Conservation (phyloP, 2,888 invertebrate species). For the Brachylomia viminalis region DNA sequence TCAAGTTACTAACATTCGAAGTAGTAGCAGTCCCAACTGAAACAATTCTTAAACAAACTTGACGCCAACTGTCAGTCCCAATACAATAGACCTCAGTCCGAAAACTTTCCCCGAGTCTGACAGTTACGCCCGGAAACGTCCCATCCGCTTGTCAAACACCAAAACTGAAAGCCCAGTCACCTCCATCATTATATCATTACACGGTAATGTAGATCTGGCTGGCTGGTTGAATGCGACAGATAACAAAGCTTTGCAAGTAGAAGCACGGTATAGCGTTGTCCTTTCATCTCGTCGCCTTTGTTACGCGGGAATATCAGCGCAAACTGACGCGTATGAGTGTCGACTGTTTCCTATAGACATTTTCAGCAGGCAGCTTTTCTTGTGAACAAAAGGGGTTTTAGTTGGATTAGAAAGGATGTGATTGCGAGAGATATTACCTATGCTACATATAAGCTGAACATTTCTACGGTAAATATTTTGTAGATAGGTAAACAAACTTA, state of each 20-base stretch:
- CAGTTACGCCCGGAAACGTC: constrained; percentile 28
- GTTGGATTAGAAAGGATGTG: constrained; percentile 24
- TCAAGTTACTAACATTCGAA: background rate
- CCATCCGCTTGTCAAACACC: constrained; percentile 42
- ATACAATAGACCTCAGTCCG: background rate
- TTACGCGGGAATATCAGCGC: constrained; percentile 50
- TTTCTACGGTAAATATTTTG: background rate
- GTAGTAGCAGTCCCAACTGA: background rate
- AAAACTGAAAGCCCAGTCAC: constrained; percentile 32
- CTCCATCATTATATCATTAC: constrained; percentile 47
- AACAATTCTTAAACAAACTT: constrained; percentile 16
- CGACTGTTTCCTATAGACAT: constrained; percentile 35
- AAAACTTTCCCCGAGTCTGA: constrained; percentile 31
- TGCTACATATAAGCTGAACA: background rate
- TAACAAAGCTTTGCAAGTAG: constrained; percentile 61
- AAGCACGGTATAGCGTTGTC: constrained; percentile 22
- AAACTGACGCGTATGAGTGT: constrained; percentile 40
- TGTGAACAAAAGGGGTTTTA: constrained; percentile 31
- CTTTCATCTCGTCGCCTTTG: constrained; percentile 63
- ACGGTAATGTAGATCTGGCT: constrained; percentile 52
- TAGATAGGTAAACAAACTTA: background rate
- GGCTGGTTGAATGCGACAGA: constrained; percentile 50
- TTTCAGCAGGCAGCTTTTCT: constrained; percentile 33
- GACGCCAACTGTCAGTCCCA: constrained; percentile 19
- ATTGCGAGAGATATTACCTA: background rate